Evolutionary conservation across 1,140 invertebrate genomes (phyloP).

Genomic region (Papilio dardanus): DNA sequence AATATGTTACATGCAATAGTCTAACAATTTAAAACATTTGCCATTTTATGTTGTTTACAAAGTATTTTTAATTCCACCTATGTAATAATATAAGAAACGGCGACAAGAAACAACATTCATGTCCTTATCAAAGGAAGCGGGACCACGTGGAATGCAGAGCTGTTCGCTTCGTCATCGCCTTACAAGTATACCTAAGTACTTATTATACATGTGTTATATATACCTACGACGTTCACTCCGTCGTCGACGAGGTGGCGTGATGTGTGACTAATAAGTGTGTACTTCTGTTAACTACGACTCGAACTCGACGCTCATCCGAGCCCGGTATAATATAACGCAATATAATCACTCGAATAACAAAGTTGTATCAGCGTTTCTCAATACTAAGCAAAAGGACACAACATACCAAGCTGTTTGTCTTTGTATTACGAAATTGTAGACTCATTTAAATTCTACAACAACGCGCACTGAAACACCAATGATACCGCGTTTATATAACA

Average conservation of each 20-base stretch:
- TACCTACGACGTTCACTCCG: slow-evolving; percentile 44
- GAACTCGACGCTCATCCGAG: slow-evolving; percentile 43
- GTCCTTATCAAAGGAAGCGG: slow-evolving; percentile 39
- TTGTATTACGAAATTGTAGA: slow-evolving; percentile 25
- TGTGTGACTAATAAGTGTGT: slow-evolving; percentile 60
- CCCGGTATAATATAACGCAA: not conserved
- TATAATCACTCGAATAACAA: not conserved
- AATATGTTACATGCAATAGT: not conserved
- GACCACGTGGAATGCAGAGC: slow-evolving; percentile 37
- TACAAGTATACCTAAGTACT: slow-evolving; percentile 7
- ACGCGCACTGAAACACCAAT: slow-evolving; percentile 1
- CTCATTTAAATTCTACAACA: slow-evolving; percentile 32
- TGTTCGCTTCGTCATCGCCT: slow-evolving; percentile 36
- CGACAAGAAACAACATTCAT: slow-evolving; percentile 36
- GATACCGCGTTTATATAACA: not conserved
- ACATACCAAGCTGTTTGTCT: slow-evolving; percentile 16
- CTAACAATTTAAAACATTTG: not conserved
- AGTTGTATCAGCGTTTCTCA: slow-evolving; percentile 23
- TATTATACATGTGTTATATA: slow-evolving; percentile 15
- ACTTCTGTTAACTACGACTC: slow-evolving; percentile 43
- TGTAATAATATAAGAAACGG: slow-evolving; percentile 28
- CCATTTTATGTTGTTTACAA: slow-evolving; percentile 12
- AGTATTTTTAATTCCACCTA: slow-evolving; percentile 23
- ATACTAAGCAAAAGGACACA: slow-evolving; percentile 27
- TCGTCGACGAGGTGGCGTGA: slow-evolving; percentile 55